These are phyloP conservation scores for Betta splendens DNA, from an alignment of 2,797 vertebrate species.

Conservation along the genomic window DNA sequence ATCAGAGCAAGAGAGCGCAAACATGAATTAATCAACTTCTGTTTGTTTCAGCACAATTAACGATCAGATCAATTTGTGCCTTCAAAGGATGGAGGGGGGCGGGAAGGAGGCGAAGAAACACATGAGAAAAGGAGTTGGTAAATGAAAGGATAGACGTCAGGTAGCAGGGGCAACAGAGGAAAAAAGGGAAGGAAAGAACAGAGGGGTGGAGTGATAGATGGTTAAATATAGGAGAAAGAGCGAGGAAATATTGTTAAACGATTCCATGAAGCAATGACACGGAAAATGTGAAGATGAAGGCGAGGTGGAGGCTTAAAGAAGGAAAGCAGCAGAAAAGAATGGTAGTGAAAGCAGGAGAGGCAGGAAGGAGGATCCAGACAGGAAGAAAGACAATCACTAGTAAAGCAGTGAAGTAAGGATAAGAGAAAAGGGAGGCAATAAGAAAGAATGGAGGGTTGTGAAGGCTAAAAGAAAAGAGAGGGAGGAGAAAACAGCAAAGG, in stretches of 20 bases:
- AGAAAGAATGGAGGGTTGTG: no score
- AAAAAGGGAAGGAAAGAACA: no score
- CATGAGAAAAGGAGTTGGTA: background rate
- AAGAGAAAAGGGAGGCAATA: no score
- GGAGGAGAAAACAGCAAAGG: background rate
- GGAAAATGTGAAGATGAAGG: background rate
- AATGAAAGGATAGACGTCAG: no score
- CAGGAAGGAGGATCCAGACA: background rate
- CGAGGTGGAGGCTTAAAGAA: no score
- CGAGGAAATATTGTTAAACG: background rate
- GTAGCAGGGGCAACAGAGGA: no score
- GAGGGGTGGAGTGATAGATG: no score
- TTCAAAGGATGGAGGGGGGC: slow-evolving; percentile 8
- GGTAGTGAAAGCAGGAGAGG: background rate
- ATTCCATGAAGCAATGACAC: background rate
- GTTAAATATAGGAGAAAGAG: background rate
- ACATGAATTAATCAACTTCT: slow-evolving; percentile 71
- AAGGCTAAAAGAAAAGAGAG: background rate
- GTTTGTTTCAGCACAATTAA: slow-evolving; percentile 69
- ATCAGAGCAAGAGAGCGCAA: slow-evolving; percentile 49
- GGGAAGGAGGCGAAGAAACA: background rate
- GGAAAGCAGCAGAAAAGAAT: background rate
- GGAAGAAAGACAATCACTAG: no score
- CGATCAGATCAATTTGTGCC: slow-evolving; percentile 58
- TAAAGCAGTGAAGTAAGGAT: no score